Evolutionary conservation across 2,888 invertebrate genomes (phyloP).

Genomic region (Electrophaes corylata): DNA sequence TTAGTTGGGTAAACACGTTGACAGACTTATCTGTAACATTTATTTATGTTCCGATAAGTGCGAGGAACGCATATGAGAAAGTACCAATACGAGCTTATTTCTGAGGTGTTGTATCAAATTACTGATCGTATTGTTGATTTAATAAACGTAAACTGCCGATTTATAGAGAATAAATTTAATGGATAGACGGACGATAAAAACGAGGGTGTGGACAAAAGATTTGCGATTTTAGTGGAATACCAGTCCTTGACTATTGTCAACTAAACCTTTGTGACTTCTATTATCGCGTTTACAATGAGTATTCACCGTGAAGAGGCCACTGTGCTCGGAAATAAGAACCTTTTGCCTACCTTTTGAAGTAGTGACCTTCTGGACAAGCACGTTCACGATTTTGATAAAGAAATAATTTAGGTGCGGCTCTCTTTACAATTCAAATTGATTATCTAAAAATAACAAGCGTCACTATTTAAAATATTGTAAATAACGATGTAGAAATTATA

Average conservation of each 20-base stretch:
- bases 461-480: no score
- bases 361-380: not conserved
- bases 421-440: no score
- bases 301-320: conserved; percentile 26
- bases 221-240: conserved; percentile 47
- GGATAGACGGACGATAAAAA: conserved; percentile 4
- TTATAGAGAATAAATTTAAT: conserved; percentile 41
- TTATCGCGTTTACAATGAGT: conserved; percentile 25
- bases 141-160: conserved; percentile 22
- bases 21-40: conserved; percentile 52
- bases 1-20: conserved; percentile 51
- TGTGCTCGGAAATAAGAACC: conserved; percentile 22
- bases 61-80: conserved; percentile 45
- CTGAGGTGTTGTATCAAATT: conserved; percentile 35
- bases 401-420: not conserved
- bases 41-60: conserved; percentile 60
- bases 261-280: conserved; percentile 48
- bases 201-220: conserved; percentile 52
- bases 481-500: no score
- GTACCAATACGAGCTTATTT: conserved; percentile 36
- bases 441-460: no score
- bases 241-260: conserved; percentile 57
- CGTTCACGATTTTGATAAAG: not conserved
- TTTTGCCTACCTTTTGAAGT: not conserved
- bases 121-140: conserved; percentile 30